phyloP scores from a whole-genome alignment of 1,140 invertebrate genomes.

The Oppia nitens region DNA sequence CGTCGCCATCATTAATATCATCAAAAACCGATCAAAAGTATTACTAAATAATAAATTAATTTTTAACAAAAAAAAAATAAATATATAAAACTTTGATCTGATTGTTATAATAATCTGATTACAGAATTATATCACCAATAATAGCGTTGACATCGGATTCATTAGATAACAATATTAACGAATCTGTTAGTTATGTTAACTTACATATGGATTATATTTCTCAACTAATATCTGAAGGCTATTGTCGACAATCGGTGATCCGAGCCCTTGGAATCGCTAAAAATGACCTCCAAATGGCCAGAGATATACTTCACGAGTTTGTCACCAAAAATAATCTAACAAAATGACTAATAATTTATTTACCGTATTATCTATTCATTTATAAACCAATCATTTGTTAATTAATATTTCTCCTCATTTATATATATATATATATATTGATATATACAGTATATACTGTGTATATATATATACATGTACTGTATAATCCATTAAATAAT shows the following conservation, averaged over 20 bases:
- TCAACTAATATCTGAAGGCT: constrained; percentile 66
- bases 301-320: constrained; percentile 85
- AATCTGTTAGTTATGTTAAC: constrained; percentile 50
- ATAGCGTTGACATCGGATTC: constrained; percentile 29
- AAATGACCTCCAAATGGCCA: constrained; percentile 76
- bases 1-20: background rate
- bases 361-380: too few relatives aligned
- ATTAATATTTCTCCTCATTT: too few relatives aligned
- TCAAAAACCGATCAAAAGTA: background rate
- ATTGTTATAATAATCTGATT: too few relatives aligned
- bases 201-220: constrained; percentile 79
- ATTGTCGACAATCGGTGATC: constrained; percentile 70
- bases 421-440: too few relatives aligned
- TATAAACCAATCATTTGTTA: too few relatives aligned
- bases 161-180: constrained; percentile 26
- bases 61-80: too few relatives aligned
- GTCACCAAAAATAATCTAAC: constrained; percentile 37
- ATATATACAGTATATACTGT: too few relatives aligned
- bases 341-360: background rate
- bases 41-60: too few relatives aligned
- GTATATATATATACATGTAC: too few relatives aligned
- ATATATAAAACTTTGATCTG: too few relatives aligned
- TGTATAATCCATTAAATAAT: too few relatives aligned
- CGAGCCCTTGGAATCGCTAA: constrained; percentile 72
- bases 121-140: too few relatives aligned